These are phyloP conservation scores for Conus ventricosus DNA, from an alignment of 1,140 invertebrate species.

Conservation along the genomic window DNA sequence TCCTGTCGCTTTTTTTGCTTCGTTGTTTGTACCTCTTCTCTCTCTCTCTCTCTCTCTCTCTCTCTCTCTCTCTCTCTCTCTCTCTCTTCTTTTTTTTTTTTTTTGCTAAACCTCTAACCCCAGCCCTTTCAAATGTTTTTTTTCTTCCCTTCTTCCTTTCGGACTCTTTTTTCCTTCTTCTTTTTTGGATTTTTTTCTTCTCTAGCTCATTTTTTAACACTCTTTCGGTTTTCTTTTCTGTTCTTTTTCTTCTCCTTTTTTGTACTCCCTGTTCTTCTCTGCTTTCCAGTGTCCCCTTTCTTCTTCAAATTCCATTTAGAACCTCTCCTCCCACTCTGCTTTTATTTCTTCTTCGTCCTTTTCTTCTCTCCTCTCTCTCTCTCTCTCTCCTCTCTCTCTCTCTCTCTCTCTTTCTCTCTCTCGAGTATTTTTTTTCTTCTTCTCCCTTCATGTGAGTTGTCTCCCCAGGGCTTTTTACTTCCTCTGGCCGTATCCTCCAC, in stretches of 20 bases:
- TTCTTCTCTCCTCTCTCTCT: not conserved
- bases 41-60: not conserved
- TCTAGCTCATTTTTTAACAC: not conserved
- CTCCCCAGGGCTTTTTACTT: not conserved
- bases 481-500: not conserved
- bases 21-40: not conserved
- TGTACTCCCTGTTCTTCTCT: not conserved
- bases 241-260: not conserved
- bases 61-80: not conserved
- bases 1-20: not conserved
- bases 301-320: too few relatives aligned
- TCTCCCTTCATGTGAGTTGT: not conserved
- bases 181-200: not conserved
- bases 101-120: not conserved
- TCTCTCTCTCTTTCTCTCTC: conserved; percentile 1
- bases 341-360: not conserved
- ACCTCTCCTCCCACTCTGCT: not conserved
- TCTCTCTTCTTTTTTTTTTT: not conserved
- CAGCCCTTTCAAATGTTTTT: not conserved
- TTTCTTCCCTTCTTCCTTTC: not conserved
- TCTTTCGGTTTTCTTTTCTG: not conserved
- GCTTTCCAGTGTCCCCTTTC: not conserved
- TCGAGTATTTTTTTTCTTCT: not conserved
- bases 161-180: not conserved
- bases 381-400: conserved; percentile 9